These are phyloP conservation scores for Serinus canaria DNA, from an alignment of 2,113 vertebrate species.

Conservation along the genomic window DNA sequence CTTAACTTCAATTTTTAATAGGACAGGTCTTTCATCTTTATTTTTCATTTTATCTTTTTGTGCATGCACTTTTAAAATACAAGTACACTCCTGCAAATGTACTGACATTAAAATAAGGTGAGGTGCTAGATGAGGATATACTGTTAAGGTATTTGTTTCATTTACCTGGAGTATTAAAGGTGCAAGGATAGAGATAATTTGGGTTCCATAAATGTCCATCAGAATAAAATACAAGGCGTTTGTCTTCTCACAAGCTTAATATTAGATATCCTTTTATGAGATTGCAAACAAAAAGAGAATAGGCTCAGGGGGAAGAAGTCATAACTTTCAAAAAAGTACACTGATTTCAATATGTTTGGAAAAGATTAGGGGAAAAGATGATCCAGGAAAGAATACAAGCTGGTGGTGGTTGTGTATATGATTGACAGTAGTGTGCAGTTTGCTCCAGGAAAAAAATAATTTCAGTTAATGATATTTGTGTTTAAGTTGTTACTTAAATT, in stretches of 20 bases:
- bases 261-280: not conserved
- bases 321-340: not conserved
- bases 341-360: not conserved
- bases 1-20: not conserved
- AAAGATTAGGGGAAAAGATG: not conserved
- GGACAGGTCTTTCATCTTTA: accelerated
- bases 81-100: not conserved
- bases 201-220: not conserved
- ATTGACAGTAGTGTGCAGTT: not conserved
- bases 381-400: not conserved
- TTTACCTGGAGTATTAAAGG: not conserved
- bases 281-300: not conserved
- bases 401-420: too few species aligned
- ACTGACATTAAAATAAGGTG: not conserved
- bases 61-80: not conserved
- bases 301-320: not conserved
- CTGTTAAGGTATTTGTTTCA: not conserved
- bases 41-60: not conserved
- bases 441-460: not conserved
- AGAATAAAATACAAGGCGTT: not conserved
- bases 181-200: not conserved
- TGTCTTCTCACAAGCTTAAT: not conserved
- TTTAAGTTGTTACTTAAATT: not conserved
- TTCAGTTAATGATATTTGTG: not conserved
- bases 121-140: not conserved